These are phyloP conservation scores for Microtus obscurus DNA, from an alignment of 2,797 vertebrate genomes.

Conservation along the genomic window DNA sequence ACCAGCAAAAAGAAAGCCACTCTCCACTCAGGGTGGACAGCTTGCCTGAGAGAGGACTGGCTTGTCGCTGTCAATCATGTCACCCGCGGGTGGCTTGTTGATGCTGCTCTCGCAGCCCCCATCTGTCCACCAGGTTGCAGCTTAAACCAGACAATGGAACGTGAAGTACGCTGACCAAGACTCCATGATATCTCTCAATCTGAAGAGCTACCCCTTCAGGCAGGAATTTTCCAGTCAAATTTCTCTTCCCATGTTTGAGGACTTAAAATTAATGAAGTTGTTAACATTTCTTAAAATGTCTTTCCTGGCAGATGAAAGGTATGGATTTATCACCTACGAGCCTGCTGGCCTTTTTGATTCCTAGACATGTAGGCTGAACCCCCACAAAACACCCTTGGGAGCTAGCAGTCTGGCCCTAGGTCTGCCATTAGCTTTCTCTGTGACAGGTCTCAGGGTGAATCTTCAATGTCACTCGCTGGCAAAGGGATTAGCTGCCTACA, in stretches of 20 bases:
- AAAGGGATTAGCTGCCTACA: background rate
- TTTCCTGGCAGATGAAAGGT: slow-evolving; percentile 67
- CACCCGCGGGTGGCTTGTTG: background rate
- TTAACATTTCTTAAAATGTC: slow-evolving; percentile 84
- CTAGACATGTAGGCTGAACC: background rate
- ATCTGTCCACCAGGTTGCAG: background rate
- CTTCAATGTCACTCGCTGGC: background rate
- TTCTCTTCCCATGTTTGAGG: slow-evolving; percentile 70
- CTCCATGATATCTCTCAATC: background rate
- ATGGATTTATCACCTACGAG: slow-evolving; percentile 65
- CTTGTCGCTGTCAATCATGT: fast-evolving
- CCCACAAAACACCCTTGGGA: background rate
- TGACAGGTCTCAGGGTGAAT: background rate
- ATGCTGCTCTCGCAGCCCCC: fast-evolving
- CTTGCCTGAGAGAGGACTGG: background rate
- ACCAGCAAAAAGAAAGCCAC: slow-evolving; percentile 75
- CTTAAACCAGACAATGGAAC: background rate
- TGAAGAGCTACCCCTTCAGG: slow-evolving; percentile 66
- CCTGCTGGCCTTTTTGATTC: slow-evolving; percentile 53
- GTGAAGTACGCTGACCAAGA: background rate
- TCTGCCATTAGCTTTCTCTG: background rate
- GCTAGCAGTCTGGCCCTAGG: background rate
- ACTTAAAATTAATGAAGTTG: slow-evolving; percentile 83
- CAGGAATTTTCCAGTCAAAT: slow-evolving; percentile 71
- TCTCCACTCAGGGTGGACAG: slow-evolving; percentile 50